Conservation (phyloP, 2,888 invertebrate species). For the Tiphia femorata region DNA sequence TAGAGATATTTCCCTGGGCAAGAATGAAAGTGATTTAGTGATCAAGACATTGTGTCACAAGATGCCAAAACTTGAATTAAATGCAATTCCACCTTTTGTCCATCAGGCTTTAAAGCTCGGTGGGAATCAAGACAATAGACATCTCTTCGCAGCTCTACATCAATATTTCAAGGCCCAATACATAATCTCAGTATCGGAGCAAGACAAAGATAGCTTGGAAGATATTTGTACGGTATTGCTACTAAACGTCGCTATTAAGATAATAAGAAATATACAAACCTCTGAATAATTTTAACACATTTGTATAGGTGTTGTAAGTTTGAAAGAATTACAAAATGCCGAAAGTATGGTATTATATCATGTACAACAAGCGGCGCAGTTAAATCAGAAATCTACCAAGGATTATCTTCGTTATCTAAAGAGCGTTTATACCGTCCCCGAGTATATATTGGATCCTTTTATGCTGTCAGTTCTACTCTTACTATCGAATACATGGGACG, state of each 20-base stretch:
- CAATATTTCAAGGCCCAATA: conserved; percentile 71
- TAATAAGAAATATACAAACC: background rate
- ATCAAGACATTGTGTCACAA: conserved; percentile 75
- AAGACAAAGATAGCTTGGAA: conserved; percentile 44
- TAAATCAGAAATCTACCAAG: conserved; percentile 68
- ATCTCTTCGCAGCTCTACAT: conserved; percentile 70
- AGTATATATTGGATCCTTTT: conserved; percentile 75
- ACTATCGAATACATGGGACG: conserved; percentile 71
- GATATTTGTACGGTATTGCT: conserved; percentile 49
- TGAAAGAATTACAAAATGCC: conserved; percentile 71
- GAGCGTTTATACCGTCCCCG: conserved; percentile 72
- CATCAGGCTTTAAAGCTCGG: conserved; percentile 78
- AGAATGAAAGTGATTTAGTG: conserved; percentile 74
- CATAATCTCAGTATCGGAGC: conserved; percentile 28
- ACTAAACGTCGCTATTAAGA: conserved; percentile 1
- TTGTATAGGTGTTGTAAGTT: conserved; percentile 32
- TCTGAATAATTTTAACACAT: conserved; percentile 4
- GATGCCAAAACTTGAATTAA: conserved; percentile 73
- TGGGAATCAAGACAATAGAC: conserved; percentile 66
- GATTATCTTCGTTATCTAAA: conserved; percentile 70
- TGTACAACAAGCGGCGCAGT: conserved; percentile 69
- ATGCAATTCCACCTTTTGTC: conserved; percentile 77
- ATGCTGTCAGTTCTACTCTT: conserved; percentile 74
- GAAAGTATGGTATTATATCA: conserved; percentile 76
- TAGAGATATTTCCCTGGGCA: conserved; percentile 68